These are phyloP conservation scores for Mormyrus proboscirostris DNA, from an alignment of 2,797 vertebrate genomes.

Conservation along the genomic window DNA sequence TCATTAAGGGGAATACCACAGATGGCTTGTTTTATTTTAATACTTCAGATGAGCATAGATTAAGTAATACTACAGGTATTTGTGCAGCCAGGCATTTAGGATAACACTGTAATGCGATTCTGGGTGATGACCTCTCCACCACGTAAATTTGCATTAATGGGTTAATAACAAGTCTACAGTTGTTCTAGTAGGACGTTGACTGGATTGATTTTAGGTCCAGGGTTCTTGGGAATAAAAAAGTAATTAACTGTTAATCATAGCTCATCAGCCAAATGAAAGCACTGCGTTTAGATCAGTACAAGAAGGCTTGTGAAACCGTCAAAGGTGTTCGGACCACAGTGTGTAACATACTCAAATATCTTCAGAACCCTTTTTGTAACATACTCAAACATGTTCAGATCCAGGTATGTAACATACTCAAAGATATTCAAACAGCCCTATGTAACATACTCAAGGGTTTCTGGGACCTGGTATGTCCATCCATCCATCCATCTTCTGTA, in stretches of 20 bases:
- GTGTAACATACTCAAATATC: neutral
- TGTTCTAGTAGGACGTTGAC: neutral
- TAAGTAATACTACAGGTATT: neutral
- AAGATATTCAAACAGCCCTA: neutral
- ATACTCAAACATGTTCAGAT: neutral
- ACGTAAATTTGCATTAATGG: neutral
- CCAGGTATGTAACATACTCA: neutral
- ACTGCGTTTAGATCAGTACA: neutral
- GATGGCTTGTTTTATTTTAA: constrained; percentile 40
- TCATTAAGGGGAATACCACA: neutral
- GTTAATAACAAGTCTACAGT: neutral
- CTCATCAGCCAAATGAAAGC: neutral
- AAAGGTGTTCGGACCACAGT: neutral
- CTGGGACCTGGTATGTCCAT: neutral
- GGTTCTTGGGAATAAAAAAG: neutral
- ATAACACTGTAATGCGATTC: neutral
- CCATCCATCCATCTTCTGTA: neutral
- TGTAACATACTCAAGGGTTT: neutral
- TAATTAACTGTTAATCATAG: neutral
- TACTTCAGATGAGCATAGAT: neutral
- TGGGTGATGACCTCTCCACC: neutral
- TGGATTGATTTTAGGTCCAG: neutral
- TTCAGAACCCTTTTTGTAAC: neutral
- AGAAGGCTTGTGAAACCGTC: neutral
- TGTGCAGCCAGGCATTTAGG: neutral